Evolutionary conservation across 1,140 invertebrate genomes (phyloP), one percentile per base, ranked within the genome.

Genomic region (Oryzaephilus surinamensis): DNA sequence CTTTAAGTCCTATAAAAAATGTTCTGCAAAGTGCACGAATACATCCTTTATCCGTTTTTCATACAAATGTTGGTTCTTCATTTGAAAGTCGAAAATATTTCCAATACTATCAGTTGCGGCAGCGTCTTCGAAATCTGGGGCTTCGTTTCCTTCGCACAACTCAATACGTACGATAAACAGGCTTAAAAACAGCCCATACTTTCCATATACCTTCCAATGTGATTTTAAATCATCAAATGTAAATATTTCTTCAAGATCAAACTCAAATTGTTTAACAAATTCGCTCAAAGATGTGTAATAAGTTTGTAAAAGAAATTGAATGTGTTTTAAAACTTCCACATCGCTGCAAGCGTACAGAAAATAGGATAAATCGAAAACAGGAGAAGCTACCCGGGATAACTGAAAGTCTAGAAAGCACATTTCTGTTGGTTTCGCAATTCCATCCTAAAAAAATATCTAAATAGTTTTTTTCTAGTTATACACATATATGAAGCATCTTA

Each of bases 211-310:
- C 8, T 52, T 57, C 49, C 64, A 48, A 13, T 70, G 63, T 5
- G 55, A 37, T 21, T 45, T 39, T 8, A 51, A 70, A 19, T 63
- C 51, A 8, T 42, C 21, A 11, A 48, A 48, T 0, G 73, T 68
- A 48, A 69, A 67, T 5, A 71, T 38, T 15, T 65, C 48, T 2
- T 67, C 11, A 31, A 41, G 8, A 44, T 46, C 39, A 43, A 45
- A 15, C 41, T 46, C 13, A 14, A 30, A 15, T 43, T 40, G 19
- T 0, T 6, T 27, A 19, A 40, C 24, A 33, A 40, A 40, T 4
- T 32, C 30, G 8, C 10, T 17, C 13, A 43, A 13, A 26, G 35
- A 38, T 6, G 26, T 20, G 12, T 47, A 29, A 28, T 47, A 47
- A 6, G 21, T 18, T 19, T 43, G 26, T 6, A 47, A 18, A 18